Base-by-base conservation (phyloP, 2,888 invertebrate genomes). In the Craniophora ligustri region DNA sequence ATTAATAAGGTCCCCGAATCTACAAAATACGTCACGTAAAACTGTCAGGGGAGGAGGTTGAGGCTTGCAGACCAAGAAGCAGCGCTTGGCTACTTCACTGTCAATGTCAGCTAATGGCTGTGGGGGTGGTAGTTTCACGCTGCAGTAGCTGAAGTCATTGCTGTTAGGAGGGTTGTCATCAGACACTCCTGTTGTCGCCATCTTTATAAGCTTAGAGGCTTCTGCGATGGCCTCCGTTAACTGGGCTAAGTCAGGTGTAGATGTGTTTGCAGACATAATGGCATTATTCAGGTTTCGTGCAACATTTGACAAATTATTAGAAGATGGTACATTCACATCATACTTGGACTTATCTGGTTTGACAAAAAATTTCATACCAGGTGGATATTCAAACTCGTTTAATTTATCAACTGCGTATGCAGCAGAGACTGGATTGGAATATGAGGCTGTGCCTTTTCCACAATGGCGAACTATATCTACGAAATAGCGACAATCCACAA, bases 321-420 rank as follows among this genome's bases (percentile, higher is more conserved):
- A 79, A 44, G 75, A 76, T 41, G 81, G 67, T 41, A 85, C 84
- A 42, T 80, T 73, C 11, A 69, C 31, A 49, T 82, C 80, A 76
- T 79, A 82, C 16, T 67, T 73, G 5, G 88, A 86, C 35, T 81
- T 83, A 51, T 96, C 95, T 8, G 96, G 95, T 78, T 95, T 95
- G 1, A 97, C 96, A 77, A 96, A 96, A 66, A 98, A 94, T 58
- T 96, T 94, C 77, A 96, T 95, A 13, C 98, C 98, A 15, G 97
- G 97, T 0, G 98, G 98, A 89, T 98, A 98, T 86, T 98, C 98
- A 86, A 98, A 97, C 3, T 97, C 97, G 85, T 98, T 96, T 35
- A 98, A 93, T 87, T 98, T 98, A 67, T 98, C 97, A 72, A 96
- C 95, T 38, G 97, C 97, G 88, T 97, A 96, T 0, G 90, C 83